Evolutionary conservation across 2,888 invertebrate species (phyloP), one percentile per base, ranked within the genome.

Genomic region (Caenorhabditis angaria): DNA sequence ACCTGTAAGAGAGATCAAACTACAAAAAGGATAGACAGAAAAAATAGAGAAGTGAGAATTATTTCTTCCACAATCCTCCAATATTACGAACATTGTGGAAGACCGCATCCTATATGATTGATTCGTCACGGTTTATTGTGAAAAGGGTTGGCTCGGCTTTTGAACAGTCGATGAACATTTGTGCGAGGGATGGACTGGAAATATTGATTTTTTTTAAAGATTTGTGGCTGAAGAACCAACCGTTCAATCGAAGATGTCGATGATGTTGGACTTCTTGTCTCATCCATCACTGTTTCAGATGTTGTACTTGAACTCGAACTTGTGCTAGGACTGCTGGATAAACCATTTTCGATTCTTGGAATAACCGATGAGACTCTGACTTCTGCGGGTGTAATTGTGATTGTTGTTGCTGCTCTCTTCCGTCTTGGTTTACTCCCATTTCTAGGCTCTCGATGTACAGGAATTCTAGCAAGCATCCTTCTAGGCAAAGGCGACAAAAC

Each of bases 141-240:
- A 76, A 71, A 10, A 78, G 51, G 1, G 66, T 62, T 29, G 78
- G 78, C 32, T 76, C 78, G 0, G 78, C 78, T 51, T 78, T 78
- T 1, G 74, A 76, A 50, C 78, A 78, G 54, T 78, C 78, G 50
- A 78, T 78, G 57, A 78, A 63, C 61, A 78, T 57, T 57, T 74
- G 74, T 0, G 74, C 58, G 10, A 68, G 68, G 0, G 60, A 28
- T 14, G 57, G 54, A 2, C 71, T 66, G 66, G 32, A 56, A 41
- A 5, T 22, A 50, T 22, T 48, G 14, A 10, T 48, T 48, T 4
- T 5, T 6, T 48, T 48, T 48, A 10, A 10, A 18, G 4, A 12
- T 48, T 4, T 48, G n/a, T 18, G 10, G 4, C 18, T 48, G 4
- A 50, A 20, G 22, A 2, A 22, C 22, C 10, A 2, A 50, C 50